Base-by-base conservation (phyloP, 2,113 vertebrate species). In the Fregetta grallaria region DNA sequence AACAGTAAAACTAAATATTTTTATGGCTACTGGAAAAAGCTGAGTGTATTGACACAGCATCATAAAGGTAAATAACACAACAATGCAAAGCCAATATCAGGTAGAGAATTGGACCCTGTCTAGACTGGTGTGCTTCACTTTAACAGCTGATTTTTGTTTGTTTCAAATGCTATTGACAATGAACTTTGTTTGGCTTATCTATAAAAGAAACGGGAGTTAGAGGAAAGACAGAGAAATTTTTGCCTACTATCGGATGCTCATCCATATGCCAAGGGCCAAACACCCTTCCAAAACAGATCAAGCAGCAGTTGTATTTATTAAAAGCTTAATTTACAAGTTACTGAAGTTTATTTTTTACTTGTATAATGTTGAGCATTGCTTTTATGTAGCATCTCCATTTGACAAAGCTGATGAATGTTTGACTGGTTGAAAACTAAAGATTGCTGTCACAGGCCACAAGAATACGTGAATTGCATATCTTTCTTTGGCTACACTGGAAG, bases 401-500 rank as follows among this genome's bases (percentile, higher is more conserved):
- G 38, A 67, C n/a, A 82, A 74, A 91, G 25, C 40, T 55, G 52
- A 49, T 53, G 32, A 76, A 59, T 19, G 4, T 56, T 27, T 91
- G 38, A n/a, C n/a, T 42, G 49, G 27, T 23, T 75, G 59, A 53
- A 73, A 79, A 61, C 23, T 62, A 61, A 26, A 70, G 62, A 30
- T 3, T 23, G 63, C 38, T 94, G 13, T 47, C 53, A 32, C 18
- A 27, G 56, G 17, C 53, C 45, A 47, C 1, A 7, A 27, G 40
- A 86, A 61, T 3, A 7, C 1, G 19, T 13, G 53, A 63, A n/a
- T 1, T 32, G 10, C 4, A 0, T 15, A 6, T 49, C 36, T 52
- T 25, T 38, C 47, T 71, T 45, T 42, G 40, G 29, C 79, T 72
- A 7, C 34, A 4, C 30, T 68, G 67, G 49, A 62, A 72, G 27